phyloP scores from a whole-genome alignment of 2,113 vertebrate genomes.

The Romanogobio albipinnatus region DNA sequence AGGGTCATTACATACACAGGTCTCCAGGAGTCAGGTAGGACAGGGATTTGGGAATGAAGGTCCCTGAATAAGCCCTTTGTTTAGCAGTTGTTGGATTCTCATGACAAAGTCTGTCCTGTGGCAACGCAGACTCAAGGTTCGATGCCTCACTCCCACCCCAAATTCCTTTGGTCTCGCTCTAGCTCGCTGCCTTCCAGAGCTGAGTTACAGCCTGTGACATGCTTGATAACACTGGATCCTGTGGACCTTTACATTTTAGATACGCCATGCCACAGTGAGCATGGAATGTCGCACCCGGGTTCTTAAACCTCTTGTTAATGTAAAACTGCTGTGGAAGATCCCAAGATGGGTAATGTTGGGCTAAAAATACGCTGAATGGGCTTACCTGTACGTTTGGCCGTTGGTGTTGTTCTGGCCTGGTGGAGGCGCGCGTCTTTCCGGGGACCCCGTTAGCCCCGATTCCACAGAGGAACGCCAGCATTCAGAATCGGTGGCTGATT shows the following conservation, averaged over 20 bases:
- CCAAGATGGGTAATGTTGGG: not conserved
- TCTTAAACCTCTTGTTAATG: not conserved
- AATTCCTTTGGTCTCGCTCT: constrained; percentile 31
- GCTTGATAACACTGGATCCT: constrained; percentile 20
- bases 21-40: not conserved
- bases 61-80: constrained; percentile 73
- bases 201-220: constrained; percentile 6
- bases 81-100: constrained; percentile 66
- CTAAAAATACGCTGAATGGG: too few relatives aligned
- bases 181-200: constrained; percentile 16
- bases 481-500: constrained; percentile 55
- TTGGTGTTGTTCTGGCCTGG: constrained; percentile 55
- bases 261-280: constrained; percentile 19
- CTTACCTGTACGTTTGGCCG: constrained; percentile 70
- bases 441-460: constrained; percentile 40
- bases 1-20: not conserved
- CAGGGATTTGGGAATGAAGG: constrained; percentile 20
- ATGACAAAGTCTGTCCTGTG: constrained; percentile 66
- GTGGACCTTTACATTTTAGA: constrained; percentile 32
- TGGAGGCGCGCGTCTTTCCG: constrained; percentile 28
- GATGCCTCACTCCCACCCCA: constrained; percentile 51
- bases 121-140: constrained; percentile 66
- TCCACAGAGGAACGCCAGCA: constrained; percentile 57
- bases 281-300: constrained; percentile 35
- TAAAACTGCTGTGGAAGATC: not conserved